phyloP scores from a whole-genome alignment of 2,888 invertebrate species.

The Eulithis prunata region DNA sequence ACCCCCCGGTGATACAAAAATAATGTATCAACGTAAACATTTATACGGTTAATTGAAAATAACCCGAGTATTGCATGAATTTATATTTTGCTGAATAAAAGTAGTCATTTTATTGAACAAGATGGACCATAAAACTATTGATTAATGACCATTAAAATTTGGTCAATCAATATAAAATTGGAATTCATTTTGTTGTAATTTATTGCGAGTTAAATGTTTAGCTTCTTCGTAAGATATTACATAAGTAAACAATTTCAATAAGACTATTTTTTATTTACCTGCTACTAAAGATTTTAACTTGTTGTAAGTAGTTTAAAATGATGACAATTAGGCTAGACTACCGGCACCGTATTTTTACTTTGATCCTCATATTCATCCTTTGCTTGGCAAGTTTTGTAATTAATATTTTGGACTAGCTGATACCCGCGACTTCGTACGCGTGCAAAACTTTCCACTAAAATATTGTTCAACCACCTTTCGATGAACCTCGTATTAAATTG shows the following conservation, averaged over 20 bases:
- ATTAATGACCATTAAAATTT: conserved; percentile 13
- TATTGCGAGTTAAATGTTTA: too few relatives aligned
- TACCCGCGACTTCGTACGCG: too few relatives aligned
- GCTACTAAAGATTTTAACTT: neutral
- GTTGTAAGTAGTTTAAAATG: neutral
- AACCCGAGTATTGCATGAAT: conserved; percentile 49
- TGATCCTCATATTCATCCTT: too few relatives aligned
- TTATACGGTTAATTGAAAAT: conserved; percentile 72
- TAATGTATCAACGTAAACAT: conserved; percentile 71
- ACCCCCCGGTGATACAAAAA: conserved; percentile 66
- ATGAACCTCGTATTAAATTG: too few relatives aligned
- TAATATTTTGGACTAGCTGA: too few relatives aligned
- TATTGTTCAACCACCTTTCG: too few relatives aligned
- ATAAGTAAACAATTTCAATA: too few relatives aligned
- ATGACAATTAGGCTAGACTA: neutral
- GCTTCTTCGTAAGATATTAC: too few relatives aligned
- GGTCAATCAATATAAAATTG: conserved; percentile 20
- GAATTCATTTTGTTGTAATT: neutral
- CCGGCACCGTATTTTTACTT: too few relatives aligned
- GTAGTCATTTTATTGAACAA: conserved; percentile 25
- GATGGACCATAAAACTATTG: conserved; percentile 24
- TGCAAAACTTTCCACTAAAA: too few relatives aligned
- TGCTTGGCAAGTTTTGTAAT: too few relatives aligned
- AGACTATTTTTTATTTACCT: too few relatives aligned
- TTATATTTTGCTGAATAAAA: conserved; percentile 23